Conservation (phyloP, 2,113 vertebrate genomes). For the Hemiprocne comata region DNA sequence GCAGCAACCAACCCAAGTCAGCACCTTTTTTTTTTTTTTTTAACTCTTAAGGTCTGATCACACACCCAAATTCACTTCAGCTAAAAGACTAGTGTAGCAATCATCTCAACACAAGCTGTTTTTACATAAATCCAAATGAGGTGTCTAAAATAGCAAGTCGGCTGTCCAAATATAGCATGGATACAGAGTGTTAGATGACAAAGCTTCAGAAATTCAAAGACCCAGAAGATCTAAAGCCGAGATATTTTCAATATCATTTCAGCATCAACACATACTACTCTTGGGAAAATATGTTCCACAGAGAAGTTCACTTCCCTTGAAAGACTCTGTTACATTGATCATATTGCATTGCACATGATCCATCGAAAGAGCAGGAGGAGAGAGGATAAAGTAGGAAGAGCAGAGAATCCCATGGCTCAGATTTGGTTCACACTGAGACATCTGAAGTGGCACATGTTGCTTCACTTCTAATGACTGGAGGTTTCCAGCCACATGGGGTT, state of each 20-base stretch:
- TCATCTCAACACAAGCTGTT: background rate
- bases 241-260: background rate
- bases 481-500: background rate
- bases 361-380: background rate
- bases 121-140: background rate
- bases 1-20: background rate
- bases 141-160: background rate
- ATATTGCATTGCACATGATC: background rate
- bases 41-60: background rate
- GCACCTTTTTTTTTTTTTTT: background rate
- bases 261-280: background rate
- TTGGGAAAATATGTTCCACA: background rate
- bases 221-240: background rate
- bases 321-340: background rate
- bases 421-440: background rate
- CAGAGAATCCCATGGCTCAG: background rate
- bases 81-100: background rate
- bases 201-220: background rate
- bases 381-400: background rate
- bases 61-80: background rate
- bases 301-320: background rate
- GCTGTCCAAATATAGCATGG: slow-evolving; percentile 12
- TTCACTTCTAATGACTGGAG: background rate
- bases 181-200: background rate
- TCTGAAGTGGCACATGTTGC: background rate